Evolutionary conservation across 2,888 invertebrate species (phyloP), one percentile per base, ranked within the genome.

Genomic region (Bombylius discolor): DNA sequence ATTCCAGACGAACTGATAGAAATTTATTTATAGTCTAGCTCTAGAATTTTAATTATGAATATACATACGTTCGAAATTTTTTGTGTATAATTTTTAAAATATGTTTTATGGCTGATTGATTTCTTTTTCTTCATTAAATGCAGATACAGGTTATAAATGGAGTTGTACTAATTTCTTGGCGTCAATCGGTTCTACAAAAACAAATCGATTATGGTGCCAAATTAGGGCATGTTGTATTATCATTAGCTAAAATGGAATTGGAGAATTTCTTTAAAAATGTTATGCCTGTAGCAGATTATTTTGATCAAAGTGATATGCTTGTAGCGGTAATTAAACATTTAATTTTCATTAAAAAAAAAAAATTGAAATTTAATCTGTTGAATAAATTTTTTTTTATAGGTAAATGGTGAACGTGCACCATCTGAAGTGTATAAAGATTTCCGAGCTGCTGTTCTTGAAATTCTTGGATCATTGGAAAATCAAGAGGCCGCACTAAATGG

Each of bases 121-220:
- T 23, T 23, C 1, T 23, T 23, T 23, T 23, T 23, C 23, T 3
- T 23, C 23, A 23, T 23, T 23, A 23, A 2, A 23, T 23, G 23
- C 23, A 93, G 92, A 89, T 93, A 65, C 89, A 90, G 77, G 86
- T 89, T 56, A 83, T 92, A 46, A 91, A 85, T 70, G 91, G 91
- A 48, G 90, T 89, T 48, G 80, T 93, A 54, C 77, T 93, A 53
- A 85, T 93, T 64, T 87, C 88, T 60, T 93, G 92, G 91, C 81
- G 89, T 53, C 89, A 90, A 70, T 83, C 88, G 63, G 84, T 90
- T 6, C 76, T 92, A 62, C 89, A 92, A 74, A 80, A 88, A 60
- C 92, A 92, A 79, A 90, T 93, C 65, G 89, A 91, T 74, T 91
- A 89, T 70, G 92, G 91, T 58, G 90, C 90, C 61, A 83, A 90